These are phyloP conservation scores for Myotis daubentonii DNA, from an alignment of 2,797 vertebrate genomes.

Conservation along the genomic window DNA sequence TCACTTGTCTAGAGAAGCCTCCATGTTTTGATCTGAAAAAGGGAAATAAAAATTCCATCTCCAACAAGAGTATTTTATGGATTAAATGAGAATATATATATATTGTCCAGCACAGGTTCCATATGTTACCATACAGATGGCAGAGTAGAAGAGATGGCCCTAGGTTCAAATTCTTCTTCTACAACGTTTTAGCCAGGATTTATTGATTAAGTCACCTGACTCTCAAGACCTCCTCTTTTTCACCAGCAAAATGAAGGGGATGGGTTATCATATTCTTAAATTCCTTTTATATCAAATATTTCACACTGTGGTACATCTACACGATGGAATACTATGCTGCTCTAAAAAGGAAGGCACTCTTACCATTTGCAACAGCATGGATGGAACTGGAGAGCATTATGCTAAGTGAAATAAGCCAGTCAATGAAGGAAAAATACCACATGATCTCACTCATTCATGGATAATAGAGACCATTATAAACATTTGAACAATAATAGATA, in stretches of 20 bases:
- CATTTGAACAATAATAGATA: no score
- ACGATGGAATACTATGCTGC: no score
- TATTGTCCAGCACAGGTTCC: neutral
- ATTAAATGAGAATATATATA: neutral
- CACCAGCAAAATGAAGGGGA: neutral
- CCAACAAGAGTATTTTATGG: neutral
- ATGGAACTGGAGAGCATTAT: no score
- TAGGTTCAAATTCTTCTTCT: conserved; percentile 1
- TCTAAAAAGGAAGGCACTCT: no score
- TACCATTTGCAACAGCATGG: no score
- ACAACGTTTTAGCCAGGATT: neutral
- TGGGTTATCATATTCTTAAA: neutral
- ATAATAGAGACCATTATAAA: no score
- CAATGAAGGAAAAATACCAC: no score
- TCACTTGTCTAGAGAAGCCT: neutral
- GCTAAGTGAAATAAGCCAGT: no score
- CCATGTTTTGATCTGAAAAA: conserved; percentile 23
- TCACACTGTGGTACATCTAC: no score
- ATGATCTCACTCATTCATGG: no score
- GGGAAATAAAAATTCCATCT: neutral
- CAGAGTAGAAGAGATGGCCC: neutral
- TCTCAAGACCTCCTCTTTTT: neutral
- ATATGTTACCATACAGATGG: neutral
- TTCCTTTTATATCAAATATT: neutral
- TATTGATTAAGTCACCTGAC: neutral